These are phyloP conservation scores for Marronus borbonicus DNA, from an alignment of 2,888 invertebrate genomes.

Conservation along the genomic window DNA sequence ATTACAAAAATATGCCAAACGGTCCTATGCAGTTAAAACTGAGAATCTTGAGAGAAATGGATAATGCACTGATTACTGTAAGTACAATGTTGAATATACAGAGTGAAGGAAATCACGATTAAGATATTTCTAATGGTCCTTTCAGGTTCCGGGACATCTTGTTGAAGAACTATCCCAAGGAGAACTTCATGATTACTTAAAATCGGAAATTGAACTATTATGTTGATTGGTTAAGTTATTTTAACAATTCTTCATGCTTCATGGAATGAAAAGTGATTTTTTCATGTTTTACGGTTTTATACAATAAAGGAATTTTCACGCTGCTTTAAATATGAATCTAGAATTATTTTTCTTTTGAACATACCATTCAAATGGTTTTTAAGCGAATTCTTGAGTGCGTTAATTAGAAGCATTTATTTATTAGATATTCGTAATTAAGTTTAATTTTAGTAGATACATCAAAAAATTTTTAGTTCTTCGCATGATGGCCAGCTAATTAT, in stretches of 20 bases:
- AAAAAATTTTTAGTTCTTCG: too few relatives aligned
- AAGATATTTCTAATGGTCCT: not conserved
- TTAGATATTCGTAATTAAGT: too few relatives aligned
- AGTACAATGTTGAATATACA: conserved; percentile 54
- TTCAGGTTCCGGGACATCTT: conserved; percentile 59
- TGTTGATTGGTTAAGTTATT: conserved; percentile 53
- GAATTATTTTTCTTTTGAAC: too few relatives aligned
- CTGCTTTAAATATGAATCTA: too few relatives aligned
- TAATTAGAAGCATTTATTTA: too few relatives aligned
- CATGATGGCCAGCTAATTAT: too few relatives aligned
- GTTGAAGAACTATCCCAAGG: conserved; percentile 60
- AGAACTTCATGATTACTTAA: conserved; percentile 62
- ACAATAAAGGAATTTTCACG: too few relatives aligned
- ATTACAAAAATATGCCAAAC: conserved; percentile 63
- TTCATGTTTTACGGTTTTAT: too few relatives aligned
- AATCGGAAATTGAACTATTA: conserved; percentile 63
- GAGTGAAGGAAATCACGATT: too few relatives aligned
- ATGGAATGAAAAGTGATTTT: not conserved
- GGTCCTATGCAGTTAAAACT: conserved; percentile 70
- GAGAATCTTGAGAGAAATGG: conserved; percentile 66
- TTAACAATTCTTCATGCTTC: not conserved
- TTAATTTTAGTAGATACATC: too few relatives aligned
- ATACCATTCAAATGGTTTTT: too few relatives aligned
- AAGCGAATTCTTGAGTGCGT: too few relatives aligned
- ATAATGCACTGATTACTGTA: conserved; percentile 67